Conservation (phyloP, 2,888 invertebrate species). For the Himalopsyche kuldschensis region DNA sequence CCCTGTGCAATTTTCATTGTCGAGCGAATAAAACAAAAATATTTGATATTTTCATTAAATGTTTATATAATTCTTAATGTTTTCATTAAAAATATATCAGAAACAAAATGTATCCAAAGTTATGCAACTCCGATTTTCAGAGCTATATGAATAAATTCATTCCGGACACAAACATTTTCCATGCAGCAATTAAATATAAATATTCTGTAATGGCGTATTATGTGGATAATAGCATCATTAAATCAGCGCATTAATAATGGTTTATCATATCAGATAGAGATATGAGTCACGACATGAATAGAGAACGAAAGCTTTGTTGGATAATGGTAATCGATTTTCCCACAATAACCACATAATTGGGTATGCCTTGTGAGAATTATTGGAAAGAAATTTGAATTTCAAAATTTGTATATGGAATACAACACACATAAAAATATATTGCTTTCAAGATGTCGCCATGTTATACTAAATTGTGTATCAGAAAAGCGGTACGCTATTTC, state of each 20-base stretch:
- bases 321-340: background rate
- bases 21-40: no score
- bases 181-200: background rate
- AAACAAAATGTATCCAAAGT: background rate
- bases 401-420: no score
- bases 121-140: background rate
- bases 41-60: no score
- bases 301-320: background rate
- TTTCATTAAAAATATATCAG: no score
- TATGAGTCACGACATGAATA: background rate
- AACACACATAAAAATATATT: no score
- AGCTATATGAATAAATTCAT: background rate
- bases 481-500: no score
- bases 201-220: background rate
- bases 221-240: background rate
- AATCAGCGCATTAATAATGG: background rate
- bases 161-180: background rate
- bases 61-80: no score
- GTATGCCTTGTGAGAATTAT: background rate
- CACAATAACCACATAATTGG: background rate
- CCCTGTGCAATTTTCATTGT: no score
- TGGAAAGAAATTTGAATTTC: no score
- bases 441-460: no score
- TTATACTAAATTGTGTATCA: no score
- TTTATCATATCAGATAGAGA: background rate